phyloP scores from a whole-genome alignment of 2,888 invertebrate species.

The Aethes cnicana region DNA sequence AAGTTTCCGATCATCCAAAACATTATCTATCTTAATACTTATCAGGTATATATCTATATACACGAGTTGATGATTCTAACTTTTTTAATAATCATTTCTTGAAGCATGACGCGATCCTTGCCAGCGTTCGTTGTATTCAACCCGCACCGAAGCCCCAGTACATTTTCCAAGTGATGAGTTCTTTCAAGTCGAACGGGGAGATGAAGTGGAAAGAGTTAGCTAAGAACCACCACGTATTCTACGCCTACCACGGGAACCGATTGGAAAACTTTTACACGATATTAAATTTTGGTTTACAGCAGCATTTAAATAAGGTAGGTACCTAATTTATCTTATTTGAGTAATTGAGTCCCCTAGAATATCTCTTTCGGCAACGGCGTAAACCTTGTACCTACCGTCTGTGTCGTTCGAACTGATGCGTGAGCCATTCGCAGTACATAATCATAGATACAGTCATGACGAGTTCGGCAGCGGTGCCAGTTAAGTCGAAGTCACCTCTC shows the following conservation, averaged over 20 bases:
- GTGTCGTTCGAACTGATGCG: too few species aligned
- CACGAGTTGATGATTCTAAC: too few species aligned
- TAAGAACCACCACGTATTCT: constrained; percentile 81
- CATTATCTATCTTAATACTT: too few species aligned
- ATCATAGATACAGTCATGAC: too few species aligned
- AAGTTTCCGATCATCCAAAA: too few species aligned
- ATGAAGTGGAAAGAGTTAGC: constrained; percentile 82
- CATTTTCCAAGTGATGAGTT: constrained; percentile 85
- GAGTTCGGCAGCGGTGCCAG: too few species aligned
- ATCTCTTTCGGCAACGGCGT: constrained; percentile 87
- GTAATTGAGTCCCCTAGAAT: too few species aligned
- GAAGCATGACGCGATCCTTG: constrained; percentile 81
- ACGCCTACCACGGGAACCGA: constrained; percentile 91
- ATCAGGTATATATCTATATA: too few species aligned
- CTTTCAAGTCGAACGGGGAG: constrained; percentile 80
- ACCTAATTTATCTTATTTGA: background rate
- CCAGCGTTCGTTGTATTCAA: constrained; percentile 70
- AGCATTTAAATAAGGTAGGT: constrained; percentile 80
- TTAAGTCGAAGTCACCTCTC: too few species aligned
- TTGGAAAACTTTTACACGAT: constrained; percentile 92
- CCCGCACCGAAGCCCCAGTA: constrained; percentile 82
- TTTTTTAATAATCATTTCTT: constrained; percentile 35
- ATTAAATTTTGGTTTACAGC: constrained; percentile 88
- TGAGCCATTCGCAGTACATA: too few species aligned
- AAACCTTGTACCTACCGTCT: too few species aligned